A percentile compares a stretch with the other conserved stretches of the same genome.
Conservation (phyloP, 2,797 vertebrate genomes). For the Anguilla obscura region DNA sequence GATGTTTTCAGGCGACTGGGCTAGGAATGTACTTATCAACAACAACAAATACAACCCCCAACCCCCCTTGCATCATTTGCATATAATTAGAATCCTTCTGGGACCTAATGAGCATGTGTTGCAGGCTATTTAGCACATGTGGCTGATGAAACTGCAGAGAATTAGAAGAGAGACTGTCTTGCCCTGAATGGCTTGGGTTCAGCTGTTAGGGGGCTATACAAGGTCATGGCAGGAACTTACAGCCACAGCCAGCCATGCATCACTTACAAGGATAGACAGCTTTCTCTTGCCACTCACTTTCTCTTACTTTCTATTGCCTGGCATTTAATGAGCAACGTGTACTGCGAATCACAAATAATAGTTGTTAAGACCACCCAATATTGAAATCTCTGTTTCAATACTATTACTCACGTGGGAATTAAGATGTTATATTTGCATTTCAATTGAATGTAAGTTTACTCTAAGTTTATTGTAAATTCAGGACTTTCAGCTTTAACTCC, state of each 20-base stretch:
- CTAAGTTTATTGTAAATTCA: background rate
- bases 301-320: background rate
- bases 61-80: constrained; percentile 30
- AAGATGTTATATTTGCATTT: background rate
- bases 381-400: background rate
- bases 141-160: constrained; percentile 21
- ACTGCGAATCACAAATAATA: background rate
- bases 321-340: background rate
- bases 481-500: background rate
- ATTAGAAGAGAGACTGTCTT: background rate
- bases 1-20: constrained; percentile 18
- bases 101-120: constrained; percentile 44
- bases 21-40: constrained; percentile 39
- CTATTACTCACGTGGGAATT: background rate
- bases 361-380: background rate
- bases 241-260: background rate
- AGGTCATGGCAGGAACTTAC: background rate
- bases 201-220: background rate
- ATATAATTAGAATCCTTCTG: constrained; percentile 41
- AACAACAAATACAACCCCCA: constrained; percentile 38
- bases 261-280: background rate
- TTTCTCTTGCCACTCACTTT: background rate
- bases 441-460: background rate
- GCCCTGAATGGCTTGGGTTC: background rate
- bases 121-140: constrained; percentile 48